phyloP scores from a whole-genome alignment of 2,113 vertebrate genomes.

The Hipposideros armiger region DNA sequence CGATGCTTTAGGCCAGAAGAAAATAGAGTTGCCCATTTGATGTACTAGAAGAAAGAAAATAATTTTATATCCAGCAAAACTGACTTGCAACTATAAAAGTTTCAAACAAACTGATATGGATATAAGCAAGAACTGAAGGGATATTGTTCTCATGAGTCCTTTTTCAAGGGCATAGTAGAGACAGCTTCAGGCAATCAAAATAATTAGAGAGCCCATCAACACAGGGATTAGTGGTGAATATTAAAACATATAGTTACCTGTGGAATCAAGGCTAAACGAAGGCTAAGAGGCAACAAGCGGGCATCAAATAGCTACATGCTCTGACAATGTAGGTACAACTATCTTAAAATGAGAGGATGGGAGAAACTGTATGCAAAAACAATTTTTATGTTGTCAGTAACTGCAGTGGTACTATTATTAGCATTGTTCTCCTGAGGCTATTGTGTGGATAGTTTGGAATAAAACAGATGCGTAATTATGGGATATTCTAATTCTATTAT shows the following conservation, averaged over 20 bases:
- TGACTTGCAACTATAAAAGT: background rate
- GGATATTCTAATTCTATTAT: background rate
- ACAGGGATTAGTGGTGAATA: background rate
- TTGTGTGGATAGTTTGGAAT: background rate
- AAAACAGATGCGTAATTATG: background rate
- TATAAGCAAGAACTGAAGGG: background rate
- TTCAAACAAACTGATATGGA: background rate
- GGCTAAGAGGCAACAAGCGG: background rate
- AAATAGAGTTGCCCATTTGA: background rate
- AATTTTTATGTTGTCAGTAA: constrained; percentile 8
- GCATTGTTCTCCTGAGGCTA: background rate
- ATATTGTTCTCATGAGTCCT: background rate
- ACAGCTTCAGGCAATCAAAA: background rate
- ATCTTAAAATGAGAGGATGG: background rate
- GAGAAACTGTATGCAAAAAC: background rate
- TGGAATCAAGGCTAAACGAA: background rate
- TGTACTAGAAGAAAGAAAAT: background rate
- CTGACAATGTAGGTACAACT: background rate
- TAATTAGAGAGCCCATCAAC: background rate
- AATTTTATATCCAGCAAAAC: constrained; percentile 74
- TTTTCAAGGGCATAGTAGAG: background rate
- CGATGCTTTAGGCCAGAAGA: background rate
- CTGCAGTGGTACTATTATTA: background rate
- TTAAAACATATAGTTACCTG: background rate
- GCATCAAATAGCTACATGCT: background rate